A percentile compares a stretch with the other conserved stretches of the same genome.
phyloP scores from a whole-genome alignment of 2,888 invertebrate genomes.

The Anoncus sp. region DNA sequence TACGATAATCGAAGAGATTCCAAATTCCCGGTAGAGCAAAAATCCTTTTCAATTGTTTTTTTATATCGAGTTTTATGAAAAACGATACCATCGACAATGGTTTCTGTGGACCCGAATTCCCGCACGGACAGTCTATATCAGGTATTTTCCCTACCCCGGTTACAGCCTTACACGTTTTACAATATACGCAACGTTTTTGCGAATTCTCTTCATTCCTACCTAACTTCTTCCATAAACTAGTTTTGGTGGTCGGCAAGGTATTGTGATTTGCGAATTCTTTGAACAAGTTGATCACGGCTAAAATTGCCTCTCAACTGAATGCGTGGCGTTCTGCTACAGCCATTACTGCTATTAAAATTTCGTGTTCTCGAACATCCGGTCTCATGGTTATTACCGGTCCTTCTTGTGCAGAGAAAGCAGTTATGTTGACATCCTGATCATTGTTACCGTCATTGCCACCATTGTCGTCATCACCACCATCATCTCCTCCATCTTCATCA shows the following conservation, averaged over 20 bases:
- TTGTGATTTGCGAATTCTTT: conserved; percentile 35
- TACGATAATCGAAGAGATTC: conserved; percentile 39
- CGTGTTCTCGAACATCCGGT: conserved; percentile 32
- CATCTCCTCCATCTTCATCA: neutral
- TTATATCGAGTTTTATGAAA: conserved; percentile 34
- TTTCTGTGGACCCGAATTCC: no score
- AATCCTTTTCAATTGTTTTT: conserved; percentile 30
- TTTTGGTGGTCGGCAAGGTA: conserved; percentile 34
- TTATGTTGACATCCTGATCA: conserved; percentile 13
- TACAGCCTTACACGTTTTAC: conserved; percentile 27
- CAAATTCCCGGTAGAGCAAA: conserved; percentile 26
- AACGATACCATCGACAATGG: no score
- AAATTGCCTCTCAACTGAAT: conserved; percentile 25
- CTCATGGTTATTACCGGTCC: conserved; percentile 33
- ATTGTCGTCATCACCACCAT: neutral
- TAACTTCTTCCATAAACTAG: conserved; percentile 22
- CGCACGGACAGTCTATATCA: conserved; percentile 23
- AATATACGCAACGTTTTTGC: conserved; percentile 29
- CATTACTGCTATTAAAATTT: conserved; percentile 20
- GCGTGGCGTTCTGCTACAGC: conserved; percentile 14
- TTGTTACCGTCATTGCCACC: neutral
- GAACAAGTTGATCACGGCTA: conserved; percentile 25
- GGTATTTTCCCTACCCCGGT: conserved; percentile 28
- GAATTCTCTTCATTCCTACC: conserved; percentile 27
- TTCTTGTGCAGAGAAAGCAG: conserved; percentile 25